Evolutionary conservation across 2,888 invertebrate species (phyloP).

Genomic region (Dryadula phaetusa): DNA sequence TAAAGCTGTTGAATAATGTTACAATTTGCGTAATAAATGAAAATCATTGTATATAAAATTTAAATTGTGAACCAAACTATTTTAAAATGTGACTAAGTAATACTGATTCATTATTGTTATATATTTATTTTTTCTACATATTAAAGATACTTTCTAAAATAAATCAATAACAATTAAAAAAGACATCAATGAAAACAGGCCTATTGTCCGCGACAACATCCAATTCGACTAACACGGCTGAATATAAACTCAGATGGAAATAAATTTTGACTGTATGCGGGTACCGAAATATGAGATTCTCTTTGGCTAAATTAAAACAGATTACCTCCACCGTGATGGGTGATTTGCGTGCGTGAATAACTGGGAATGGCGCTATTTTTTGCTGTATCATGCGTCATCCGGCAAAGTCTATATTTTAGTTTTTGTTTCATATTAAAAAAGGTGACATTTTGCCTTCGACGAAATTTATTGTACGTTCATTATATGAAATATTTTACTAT

Average conservation of each 20-base stretch:
- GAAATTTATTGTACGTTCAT: no score
- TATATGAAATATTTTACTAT: no score
- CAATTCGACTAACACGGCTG: slow-evolving; percentile 67
- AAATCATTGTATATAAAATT: not conserved
- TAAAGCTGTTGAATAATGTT: not conserved
- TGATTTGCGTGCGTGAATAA: slow-evolving; percentile 65
- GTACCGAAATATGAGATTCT: slow-evolving; percentile 57
- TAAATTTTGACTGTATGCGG: slow-evolving; percentile 52
- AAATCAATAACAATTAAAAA: slow-evolving; percentile 8
- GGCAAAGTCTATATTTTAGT: slow-evolving; percentile 14
- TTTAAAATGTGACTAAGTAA: no score
- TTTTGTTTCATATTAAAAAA: not conserved
- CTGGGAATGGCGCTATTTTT: slow-evolving; percentile 58
- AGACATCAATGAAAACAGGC: slow-evolving; percentile 2
- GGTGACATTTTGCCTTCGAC: not conserved
- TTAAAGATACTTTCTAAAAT: not conserved
- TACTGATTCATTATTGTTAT: no score
- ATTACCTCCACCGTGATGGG: slow-evolving; percentile 65
- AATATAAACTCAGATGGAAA: slow-evolving; percentile 60
- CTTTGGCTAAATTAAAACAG: slow-evolving; percentile 68
- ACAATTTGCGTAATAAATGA: not conserved
- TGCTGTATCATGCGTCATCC: slow-evolving; percentile 51
- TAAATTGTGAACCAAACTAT: not conserved
- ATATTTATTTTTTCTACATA: not conserved
- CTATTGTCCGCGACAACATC: slow-evolving; percentile 53